Evolutionary conservation across 2,797 vertebrate genomes (phyloP), one percentile per base, ranked within the genome.

Genomic region (Brotula barbata): DNA sequence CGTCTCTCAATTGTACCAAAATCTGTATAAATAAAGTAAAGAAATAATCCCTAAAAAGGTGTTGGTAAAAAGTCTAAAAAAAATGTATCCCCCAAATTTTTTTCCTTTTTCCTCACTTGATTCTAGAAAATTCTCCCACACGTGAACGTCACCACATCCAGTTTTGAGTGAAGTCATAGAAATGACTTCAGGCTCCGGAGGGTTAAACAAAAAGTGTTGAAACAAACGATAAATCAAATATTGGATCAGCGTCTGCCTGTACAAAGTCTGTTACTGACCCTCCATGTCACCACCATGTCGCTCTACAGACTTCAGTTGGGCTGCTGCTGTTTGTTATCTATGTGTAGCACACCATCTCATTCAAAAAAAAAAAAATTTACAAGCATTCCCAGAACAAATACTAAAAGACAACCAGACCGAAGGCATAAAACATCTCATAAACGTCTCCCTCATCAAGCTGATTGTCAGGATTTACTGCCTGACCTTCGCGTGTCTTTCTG

Each of bases 341-440:
- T 39, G 37, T 39, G 39, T 64, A 41, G 37, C 64, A 65, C 39
- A 55, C 42, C 6, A 9, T 68, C 72, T 64, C 36, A 59, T 78
- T 71, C 58, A 37, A 74, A 70, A 33, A 33, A 39, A 28, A 28
- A 28, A 28, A 28, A 28, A 16, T n/a, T n/a, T n/a, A n/a, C n/a
- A n/a, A n/a, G n/a, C n/a, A n/a, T n/a, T n/a, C n/a, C n/a, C n/a
- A n/a, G n/a, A n/a, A n/a, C n/a, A n/a, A 36, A 36, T 36, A 36
- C 34, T 10, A 22, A 14, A 44, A 28, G 22, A 41, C 12, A 28
- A 28, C n/a, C 55, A 37, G 23, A 36, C n/a, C 42, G 33, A 60
- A n/a, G 55, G 46, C 42, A 40, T 79, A 77, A 80, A 78, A 73
- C 37, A 53, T 31, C 51, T 42, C 44, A 53, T 80, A 68, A 81